Conservation (phyloP, 2,797 vertebrate genomes). For the Chrosomus eos region DNA sequence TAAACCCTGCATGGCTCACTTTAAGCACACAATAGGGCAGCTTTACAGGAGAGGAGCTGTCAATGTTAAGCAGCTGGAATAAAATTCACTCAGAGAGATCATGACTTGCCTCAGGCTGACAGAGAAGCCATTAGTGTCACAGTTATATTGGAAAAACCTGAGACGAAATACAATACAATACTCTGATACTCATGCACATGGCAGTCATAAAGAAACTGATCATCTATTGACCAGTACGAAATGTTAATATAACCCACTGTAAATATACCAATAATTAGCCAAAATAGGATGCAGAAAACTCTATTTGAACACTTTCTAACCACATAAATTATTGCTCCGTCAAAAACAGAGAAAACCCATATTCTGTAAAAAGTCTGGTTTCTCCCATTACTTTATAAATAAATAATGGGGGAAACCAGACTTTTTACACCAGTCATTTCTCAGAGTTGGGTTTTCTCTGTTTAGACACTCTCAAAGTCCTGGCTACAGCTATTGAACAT, state of each 20-base stretch:
- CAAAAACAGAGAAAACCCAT: no score
- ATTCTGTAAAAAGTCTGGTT: no score
- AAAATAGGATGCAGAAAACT: neutral
- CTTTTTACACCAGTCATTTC: neutral
- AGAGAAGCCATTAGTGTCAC: slow-evolving; percentile 14
- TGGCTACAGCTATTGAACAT: slow-evolving; percentile 6
- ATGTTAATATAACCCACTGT: neutral
- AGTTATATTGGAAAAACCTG: slow-evolving; percentile 21
- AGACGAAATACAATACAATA: slow-evolving; percentile 21
- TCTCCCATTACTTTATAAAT: no score
- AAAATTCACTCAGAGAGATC: slow-evolving; percentile 23
- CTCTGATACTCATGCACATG: neutral
- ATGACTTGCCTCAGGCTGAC: slow-evolving; percentile 33
- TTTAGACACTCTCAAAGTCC: slow-evolving; percentile 2
- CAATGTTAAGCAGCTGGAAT: slow-evolving; percentile 33
- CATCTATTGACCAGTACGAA: neutral
- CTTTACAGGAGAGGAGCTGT: slow-evolving; percentile 12
- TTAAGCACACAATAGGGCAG: slow-evolving; percentile 33
- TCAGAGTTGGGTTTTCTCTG: neutral
- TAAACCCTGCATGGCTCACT: slow-evolving; percentile 23
- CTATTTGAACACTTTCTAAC: neutral
- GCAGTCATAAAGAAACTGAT: neutral
- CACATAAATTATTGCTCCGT: neutral
- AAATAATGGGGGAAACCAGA: neutral
- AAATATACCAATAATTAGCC: neutral